Evolutionary conservation across 2,797 vertebrate species (phyloP), one percentile per base, ranked within the genome.

Genomic region (Neopelma chrysocephalum): DNA sequence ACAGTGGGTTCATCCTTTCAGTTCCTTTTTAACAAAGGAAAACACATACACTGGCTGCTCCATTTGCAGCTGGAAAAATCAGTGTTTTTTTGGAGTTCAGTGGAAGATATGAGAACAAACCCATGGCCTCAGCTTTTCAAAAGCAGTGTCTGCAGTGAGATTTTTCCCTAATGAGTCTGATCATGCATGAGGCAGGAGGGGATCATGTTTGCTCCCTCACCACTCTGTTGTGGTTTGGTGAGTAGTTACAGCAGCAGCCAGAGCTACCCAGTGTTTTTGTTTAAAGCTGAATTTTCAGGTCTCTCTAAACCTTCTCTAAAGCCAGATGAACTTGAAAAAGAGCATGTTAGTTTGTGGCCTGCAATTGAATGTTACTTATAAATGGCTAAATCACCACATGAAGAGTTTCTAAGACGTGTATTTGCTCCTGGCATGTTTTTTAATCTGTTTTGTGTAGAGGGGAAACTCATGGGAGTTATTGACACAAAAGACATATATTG

Each of bases 191-290:
- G 83, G 84, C 31, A 42, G 88, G 90, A 80, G 11, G 7, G 89
- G 84, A 75, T 70, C 2, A 0, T 53, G 85, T 76, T 81, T 65
- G 82, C 38, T 81, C 51, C 88, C 73, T 79, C 66, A 23, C 61
- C 32, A 7, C 93, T 95, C 89, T 93, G n/a, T 60, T 95, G 82
- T 94, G 96, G 93, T 91, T 93, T 94, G 93, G 21, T 81, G 85
- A 94, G 72, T 82, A 70, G 69, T 18, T 91, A 48, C 13, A 38
- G 26, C 2, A 12, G 87, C 87, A 93, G 91, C 89, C 60, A 47
- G 21, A 88, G 58, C 82, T 91, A 12, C 69, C 50, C 57, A 7
- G 1, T 77, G 82, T 32, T 90, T 91, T 70, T 90, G 34, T 75
- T 90, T 73, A 60, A 76, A 94, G 80, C 65, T 89, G 85, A 60